Evolutionary conservation across 2,797 vertebrate genomes (phyloP).

Genomic region (Champsocephalus gunnari): DNA sequence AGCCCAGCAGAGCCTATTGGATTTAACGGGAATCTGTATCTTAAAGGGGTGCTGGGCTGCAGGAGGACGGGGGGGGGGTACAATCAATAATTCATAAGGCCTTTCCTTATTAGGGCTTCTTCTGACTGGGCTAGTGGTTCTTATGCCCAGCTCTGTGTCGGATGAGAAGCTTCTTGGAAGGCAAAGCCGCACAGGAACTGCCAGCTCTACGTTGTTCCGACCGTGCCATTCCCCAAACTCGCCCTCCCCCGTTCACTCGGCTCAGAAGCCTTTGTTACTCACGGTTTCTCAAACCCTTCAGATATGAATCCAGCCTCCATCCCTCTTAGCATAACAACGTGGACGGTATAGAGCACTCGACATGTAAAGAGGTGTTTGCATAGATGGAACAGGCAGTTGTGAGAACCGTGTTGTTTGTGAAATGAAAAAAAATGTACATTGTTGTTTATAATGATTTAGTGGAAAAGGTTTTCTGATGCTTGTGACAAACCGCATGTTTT

Average conservation of each 20-base stretch:
- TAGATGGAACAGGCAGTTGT: conserved; percentile 37
- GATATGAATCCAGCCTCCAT: conserved; percentile 54
- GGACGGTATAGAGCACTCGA: conserved; percentile 40
- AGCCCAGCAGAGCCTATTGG: conserved; percentile 78
- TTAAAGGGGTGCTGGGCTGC: conserved; percentile 72
- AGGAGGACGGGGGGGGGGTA: background rate
- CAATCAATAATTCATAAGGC: conserved; percentile 88
- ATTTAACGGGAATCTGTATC: conserved; percentile 85
- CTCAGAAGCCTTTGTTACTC: conserved; percentile 67
- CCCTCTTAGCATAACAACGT: conserved; percentile 72
- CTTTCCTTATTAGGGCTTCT: conserved; percentile 85
- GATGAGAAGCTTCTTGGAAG: conserved; percentile 80
- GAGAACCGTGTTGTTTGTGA: conserved; percentile 12
- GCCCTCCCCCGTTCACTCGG: conserved; percentile 45
- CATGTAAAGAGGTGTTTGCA: conserved; percentile 62
- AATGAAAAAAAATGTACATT: background rate
- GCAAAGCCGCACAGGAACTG: conserved; percentile 70
- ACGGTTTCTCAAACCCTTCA: conserved; percentile 70
- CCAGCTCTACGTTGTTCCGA: conserved; percentile 47
- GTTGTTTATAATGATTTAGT: conserved; percentile 7
- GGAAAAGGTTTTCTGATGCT: background rate
- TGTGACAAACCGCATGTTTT: conserved; percentile 29
- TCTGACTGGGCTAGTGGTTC: conserved; percentile 73
- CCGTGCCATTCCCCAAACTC: conserved; percentile 46
- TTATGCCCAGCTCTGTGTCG: conserved; percentile 76